Evolutionary conservation across 2,113 vertebrate species (phyloP).

Genomic region (Puma concolor): DNA sequence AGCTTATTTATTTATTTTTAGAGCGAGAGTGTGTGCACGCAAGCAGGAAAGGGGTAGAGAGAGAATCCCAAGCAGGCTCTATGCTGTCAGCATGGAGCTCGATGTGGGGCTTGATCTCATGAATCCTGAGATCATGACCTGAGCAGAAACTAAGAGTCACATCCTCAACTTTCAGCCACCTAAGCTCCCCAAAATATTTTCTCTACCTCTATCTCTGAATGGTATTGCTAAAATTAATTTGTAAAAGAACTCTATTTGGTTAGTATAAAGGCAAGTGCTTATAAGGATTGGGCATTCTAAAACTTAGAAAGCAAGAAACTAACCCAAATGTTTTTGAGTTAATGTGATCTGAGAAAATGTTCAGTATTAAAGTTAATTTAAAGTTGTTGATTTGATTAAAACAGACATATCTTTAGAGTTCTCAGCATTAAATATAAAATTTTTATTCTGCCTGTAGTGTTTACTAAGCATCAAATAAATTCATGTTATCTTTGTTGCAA

Average conservation of each 20-base stretch:
- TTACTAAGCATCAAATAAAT: neutral
- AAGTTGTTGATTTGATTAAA: neutral
- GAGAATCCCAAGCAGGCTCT: too few species aligned
- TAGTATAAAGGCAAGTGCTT: neutral
- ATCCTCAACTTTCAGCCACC: too few species aligned
- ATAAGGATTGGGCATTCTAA: neutral
- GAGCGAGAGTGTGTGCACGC: too few species aligned
- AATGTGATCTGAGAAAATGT: neutral
- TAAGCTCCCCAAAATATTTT: neutral
- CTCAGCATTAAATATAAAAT: neutral
- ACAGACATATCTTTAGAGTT: too few species aligned
- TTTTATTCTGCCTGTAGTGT: neutral
- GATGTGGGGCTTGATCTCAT: too few species aligned
- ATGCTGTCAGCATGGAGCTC: too few species aligned
- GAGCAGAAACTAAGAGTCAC: too few species aligned
- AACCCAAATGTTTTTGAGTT: neutral
- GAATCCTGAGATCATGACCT: too few species aligned
- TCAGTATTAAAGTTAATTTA: neutral
- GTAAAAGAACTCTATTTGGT: neutral
- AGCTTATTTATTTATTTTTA: too few species aligned
- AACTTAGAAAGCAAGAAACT: neutral
- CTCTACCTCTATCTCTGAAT: neutral
- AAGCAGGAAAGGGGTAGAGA: too few species aligned
- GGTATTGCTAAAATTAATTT: neutral
- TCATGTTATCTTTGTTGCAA: neutral